phyloP scores from a whole-genome alignment of 2,888 invertebrate species.

The Agrenia bidenticulata region DNA sequence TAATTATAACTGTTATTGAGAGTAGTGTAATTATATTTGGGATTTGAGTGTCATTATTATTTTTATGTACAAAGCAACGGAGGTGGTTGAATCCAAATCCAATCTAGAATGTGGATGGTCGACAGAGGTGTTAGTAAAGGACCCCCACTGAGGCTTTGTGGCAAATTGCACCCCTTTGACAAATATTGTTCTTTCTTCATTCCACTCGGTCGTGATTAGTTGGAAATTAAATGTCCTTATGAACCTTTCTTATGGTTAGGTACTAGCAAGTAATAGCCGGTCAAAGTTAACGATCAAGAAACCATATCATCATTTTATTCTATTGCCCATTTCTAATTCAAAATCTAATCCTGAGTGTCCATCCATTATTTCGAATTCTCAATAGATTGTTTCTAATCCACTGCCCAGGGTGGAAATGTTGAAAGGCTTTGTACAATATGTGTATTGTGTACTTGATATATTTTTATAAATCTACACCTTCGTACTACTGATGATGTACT shows the following conservation, averaged over 20 bases:
- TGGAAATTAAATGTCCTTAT: slow-evolving; percentile 46
- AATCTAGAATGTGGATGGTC: too few species aligned
- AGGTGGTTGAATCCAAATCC: too few species aligned
- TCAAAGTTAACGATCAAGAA: not conserved
- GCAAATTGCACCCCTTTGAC: slow-evolving; percentile 35
- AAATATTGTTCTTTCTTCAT: slow-evolving; percentile 43
- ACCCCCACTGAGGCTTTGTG: slow-evolving; percentile 32
- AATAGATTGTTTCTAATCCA: too few species aligned
- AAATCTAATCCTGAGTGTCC: slow-evolving; percentile 5
- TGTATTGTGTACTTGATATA: too few species aligned
- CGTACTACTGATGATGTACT: too few species aligned
- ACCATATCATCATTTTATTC: not conserved
- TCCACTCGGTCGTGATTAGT: slow-evolving; percentile 43
- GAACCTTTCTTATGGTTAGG: not conserved
- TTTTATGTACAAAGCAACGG: too few species aligned
- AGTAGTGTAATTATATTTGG: not conserved
- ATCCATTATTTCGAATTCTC: too few species aligned
- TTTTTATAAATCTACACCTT: too few species aligned
- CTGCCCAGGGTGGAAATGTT: too few species aligned
- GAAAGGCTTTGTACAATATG: too few species aligned
- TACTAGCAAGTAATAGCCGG: not conserved
- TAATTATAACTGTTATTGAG: too few species aligned
- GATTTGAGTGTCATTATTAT: slow-evolving; percentile 1
- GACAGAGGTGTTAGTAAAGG: slow-evolving; percentile 10
- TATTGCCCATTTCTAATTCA: not conserved